Evolutionary conservation across 2,888 invertebrate genomes (phyloP), one percentile per base, ranked within the genome.

Genomic region (Eueremaeus valkanovi): DNA sequence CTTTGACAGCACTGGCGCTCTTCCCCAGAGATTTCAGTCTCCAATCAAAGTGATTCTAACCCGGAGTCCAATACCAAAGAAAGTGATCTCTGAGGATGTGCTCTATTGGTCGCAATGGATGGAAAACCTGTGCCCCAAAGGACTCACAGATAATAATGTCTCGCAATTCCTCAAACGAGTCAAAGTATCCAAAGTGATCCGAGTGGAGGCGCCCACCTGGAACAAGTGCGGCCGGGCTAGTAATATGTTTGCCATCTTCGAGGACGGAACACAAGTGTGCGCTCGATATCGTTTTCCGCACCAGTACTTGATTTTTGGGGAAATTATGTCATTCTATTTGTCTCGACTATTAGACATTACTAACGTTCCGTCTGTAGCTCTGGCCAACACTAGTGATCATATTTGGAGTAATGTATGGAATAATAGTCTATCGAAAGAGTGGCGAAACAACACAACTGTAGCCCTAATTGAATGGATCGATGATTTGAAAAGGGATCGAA

Each of bases 291-390:
- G 93, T 75, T 79, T 81, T 36, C 91, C 92, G 80, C 93, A 93
- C 82, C 90, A 91, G 72, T 93, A 93, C 81, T 93, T 93, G 83
- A 92, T 93, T 74, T 93, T 93, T 84, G 93, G 93, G 16, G 93
- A 93, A 83, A 87, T 93, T 0, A 93, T 92, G 83, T 92, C 92
- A 81, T 93, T 91, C 82, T 92, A 92, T 82, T 86, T 93, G 9
- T 91, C 90, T 0, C 88, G 89, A 79, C 81, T 92, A 45, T 83
- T 93, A 21, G 89, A 89, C 79, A 85, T 93, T 75, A 88, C 89
- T 0, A 91, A 93, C 82, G 84, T 92, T 77, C 91, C 92, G 0
- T 92, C 92, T 0, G 89, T 91, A 16, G 87, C 90, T 0, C 87
- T 92, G n/a, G 89, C 88, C 80, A 86, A 90, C 42, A 89, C 84